Evolutionary conservation across 2,888 invertebrate genomes (phyloP).

Genomic region (Apodemia zela): DNA sequence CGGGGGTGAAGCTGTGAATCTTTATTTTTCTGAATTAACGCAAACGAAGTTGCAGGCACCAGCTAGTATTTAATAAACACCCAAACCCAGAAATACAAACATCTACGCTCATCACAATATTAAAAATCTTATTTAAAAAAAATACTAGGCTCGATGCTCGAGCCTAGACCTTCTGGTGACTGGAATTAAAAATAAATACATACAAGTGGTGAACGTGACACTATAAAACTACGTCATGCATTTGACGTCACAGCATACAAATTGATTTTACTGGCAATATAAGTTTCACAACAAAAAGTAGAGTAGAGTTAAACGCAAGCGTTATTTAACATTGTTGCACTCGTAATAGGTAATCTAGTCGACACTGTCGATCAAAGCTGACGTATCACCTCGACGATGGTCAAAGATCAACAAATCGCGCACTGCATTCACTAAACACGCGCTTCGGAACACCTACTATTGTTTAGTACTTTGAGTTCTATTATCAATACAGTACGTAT

Average conservation of each 20-base stretch:
- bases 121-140: no score
- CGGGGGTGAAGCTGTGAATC: no score
- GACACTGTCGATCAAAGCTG: neutral
- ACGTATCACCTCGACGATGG: conserved; percentile 4
- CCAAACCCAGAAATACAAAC: no score
- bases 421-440: neutral
- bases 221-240: neutral
- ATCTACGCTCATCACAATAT: no score
- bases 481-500: conserved; percentile 1
- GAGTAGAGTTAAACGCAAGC: neutral
- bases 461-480: conserved; percentile 1
- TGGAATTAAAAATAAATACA: no score
- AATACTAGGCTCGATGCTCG: no score
- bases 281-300: neutral
- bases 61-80: no score
- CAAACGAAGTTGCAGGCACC: no score
- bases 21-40: no score
- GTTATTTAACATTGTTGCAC: neutral
- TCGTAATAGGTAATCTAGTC: conserved; percentile 3
- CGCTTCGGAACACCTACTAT: neutral
- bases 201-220: no score
- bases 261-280: neutral
- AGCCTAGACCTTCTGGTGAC: no score
- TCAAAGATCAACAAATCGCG: conserved; percentile 14
- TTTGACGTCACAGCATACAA: neutral